Evolutionary conservation across 2,113 vertebrate species (phyloP).

Genomic region (Agelaius phoeniceus): DNA sequence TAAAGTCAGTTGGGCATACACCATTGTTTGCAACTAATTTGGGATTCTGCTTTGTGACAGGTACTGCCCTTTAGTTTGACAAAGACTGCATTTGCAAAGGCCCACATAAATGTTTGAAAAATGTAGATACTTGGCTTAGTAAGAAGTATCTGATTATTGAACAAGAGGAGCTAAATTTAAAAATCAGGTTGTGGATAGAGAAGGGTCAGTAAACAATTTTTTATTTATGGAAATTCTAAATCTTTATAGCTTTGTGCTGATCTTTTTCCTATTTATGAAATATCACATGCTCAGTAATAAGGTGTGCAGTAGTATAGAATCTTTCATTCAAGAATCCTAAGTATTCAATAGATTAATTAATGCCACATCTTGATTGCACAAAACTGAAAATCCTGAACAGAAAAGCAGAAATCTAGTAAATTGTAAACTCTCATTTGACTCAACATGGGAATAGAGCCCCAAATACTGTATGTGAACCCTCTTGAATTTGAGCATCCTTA

Average conservation of each 20-base stretch:
- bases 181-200: background rate
- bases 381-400: background rate
- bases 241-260: background rate
- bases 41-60: background rate
- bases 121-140: background rate
- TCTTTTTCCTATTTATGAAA: background rate
- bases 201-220: background rate
- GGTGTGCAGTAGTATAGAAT: background rate
- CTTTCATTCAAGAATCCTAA: background rate
- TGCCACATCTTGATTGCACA: background rate
- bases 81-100: background rate
- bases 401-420: background rate
- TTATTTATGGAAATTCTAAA: background rate
- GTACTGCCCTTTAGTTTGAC: background rate
- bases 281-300: background rate
- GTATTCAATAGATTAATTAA: background rate
- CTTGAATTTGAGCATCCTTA: background rate
- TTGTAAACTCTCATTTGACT: background rate
- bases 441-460: background rate
- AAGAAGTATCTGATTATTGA: background rate
- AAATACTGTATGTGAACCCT: background rate
- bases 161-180: background rate
- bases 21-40: background rate
- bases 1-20: background rate
- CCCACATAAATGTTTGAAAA: background rate